These are phyloP conservation scores for Agrochola circellaris DNA, from an alignment of 2,888 invertebrate species.

Conservation along the genomic window DNA sequence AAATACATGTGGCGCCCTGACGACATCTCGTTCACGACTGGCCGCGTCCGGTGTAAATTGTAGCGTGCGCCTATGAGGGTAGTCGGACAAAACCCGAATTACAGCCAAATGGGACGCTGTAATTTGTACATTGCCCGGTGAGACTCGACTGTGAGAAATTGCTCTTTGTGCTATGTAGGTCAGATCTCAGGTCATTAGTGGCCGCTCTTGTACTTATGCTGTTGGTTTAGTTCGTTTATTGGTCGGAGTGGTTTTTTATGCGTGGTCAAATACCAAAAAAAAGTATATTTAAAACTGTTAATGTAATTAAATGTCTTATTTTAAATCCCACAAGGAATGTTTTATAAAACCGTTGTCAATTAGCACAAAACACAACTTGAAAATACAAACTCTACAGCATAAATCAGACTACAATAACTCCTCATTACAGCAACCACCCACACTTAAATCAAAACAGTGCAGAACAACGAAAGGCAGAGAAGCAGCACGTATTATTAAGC, in stretches of 20 bases:
- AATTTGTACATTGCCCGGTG: conserved; percentile 80
- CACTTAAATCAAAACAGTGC: conserved; percentile 31
- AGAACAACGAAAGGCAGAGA: conserved; percentile 7
- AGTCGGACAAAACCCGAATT: conserved; percentile 82
- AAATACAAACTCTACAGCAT: not conserved
- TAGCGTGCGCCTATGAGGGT: conserved; percentile 78
- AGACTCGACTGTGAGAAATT: conserved; percentile 76
- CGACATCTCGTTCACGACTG: conserved; percentile 76
- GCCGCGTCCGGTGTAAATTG: conserved; percentile 85
- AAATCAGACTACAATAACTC: not conserved
- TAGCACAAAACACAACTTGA: not conserved
- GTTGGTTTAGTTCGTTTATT: conserved; percentile 32
- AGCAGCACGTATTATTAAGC: conserved; percentile 53
- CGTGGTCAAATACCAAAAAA: no score
- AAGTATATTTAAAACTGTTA: no score
- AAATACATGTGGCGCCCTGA: conserved; percentile 81
- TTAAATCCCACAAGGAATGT: not conserved
- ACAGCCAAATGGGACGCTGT: conserved; percentile 81
- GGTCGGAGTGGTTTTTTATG: not conserved
- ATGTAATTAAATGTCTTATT: not conserved
- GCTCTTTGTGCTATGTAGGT: conserved; percentile 72
- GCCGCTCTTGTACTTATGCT: conserved; percentile 36
- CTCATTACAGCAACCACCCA: not conserved
- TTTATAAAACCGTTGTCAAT: no score
- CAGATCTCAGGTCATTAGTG: conserved; percentile 61